Percentiles rank a stretch among this genome's conserved stretches.
These are phyloP conservation scores for Oreortyx pictus DNA, from an alignment of 2,797 vertebrate genomes.

Conservation along the genomic window DNA sequence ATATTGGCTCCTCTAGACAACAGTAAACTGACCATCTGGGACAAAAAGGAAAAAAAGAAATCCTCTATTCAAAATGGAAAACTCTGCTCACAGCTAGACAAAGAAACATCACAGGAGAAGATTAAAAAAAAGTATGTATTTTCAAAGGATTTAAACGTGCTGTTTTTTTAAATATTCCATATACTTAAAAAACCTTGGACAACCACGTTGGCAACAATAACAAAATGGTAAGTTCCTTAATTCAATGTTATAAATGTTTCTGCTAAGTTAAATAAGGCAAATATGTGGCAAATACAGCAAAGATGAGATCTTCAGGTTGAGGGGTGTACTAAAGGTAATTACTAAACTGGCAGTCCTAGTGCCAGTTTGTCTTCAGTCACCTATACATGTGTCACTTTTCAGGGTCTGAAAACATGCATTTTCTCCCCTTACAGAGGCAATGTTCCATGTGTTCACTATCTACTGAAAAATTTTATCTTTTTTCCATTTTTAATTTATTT, in stretches of 20 bases:
- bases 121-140: not conserved
- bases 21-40: constrained; percentile 95
- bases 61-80: not conserved
- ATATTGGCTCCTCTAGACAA: constrained; percentile 98
- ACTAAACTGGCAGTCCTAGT: not conserved
- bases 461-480: not conserved
- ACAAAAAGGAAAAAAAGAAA: constrained; percentile 24
- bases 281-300: not conserved
- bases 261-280: not conserved
- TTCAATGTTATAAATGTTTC: not conserved
- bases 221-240: not conserved
- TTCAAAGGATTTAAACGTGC: not conserved
- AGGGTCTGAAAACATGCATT: not conserved
- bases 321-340: not conserved
- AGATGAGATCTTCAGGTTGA: not conserved
- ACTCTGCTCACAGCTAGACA: not conserved
- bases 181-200: not conserved
- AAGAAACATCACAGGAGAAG: not conserved
- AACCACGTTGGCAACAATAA: not conserved
- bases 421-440: not conserved
- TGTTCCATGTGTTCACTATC: not conserved
- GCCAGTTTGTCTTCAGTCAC: not conserved
- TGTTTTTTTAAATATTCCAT: not conserved
- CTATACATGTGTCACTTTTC: not conserved
- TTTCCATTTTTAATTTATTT: not conserved